These are phyloP conservation scores for Phortica okadai DNA, from an alignment of 2,888 invertebrate species.

Conservation along the genomic window DNA sequence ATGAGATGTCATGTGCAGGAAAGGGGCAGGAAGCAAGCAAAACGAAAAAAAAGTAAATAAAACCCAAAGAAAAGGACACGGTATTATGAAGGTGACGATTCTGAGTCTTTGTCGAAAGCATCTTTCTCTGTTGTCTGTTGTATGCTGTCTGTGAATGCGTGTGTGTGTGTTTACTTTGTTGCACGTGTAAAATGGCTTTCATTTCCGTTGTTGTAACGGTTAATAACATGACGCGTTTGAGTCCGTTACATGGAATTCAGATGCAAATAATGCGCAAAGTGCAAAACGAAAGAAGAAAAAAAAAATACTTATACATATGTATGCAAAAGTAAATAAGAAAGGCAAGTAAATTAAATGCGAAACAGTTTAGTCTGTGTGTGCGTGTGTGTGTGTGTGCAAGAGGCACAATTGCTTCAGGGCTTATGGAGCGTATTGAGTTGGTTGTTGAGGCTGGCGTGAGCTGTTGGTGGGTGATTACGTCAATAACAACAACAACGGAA, in stretches of 20 bases:
- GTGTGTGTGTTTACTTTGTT: not conserved
- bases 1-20: not conserved
- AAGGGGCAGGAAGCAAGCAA: not conserved
- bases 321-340: constrained; percentile 25
- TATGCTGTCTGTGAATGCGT: not conserved
- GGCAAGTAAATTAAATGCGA: constrained; percentile 13
- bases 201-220: constrained; percentile 25
- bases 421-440: not conserved
- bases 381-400: not conserved
- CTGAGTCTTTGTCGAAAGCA: not conserved
- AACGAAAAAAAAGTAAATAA: not conserved
- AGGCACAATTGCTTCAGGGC: not conserved
- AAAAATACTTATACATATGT: not conserved
- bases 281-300: constrained; percentile 24
- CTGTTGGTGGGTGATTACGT: not conserved
- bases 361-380: not conserved
- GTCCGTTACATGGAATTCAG: constrained; percentile 36
- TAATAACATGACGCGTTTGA: constrained; percentile 34
- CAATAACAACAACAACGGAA: not conserved
- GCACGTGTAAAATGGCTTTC: constrained; percentile 37
- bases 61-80: not conserved
- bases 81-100: not conserved
- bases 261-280: constrained; percentile 46
- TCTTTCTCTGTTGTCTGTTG: not conserved
- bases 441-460: not conserved